phyloP scores from a whole-genome alignment of 2,888 invertebrate species.

The Sympetrum striolatum region DNA sequence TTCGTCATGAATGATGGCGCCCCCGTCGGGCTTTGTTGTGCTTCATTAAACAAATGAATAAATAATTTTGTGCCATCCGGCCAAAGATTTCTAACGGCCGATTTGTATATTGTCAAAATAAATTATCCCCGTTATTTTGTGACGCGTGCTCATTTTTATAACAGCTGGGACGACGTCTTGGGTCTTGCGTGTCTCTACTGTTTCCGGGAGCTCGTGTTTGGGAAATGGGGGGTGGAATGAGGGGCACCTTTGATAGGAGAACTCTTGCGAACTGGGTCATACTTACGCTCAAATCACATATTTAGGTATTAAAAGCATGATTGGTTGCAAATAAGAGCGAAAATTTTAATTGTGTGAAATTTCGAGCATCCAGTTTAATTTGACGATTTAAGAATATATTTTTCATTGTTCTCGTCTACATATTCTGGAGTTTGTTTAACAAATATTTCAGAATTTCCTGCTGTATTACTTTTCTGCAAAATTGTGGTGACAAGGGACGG shows the following conservation, averaged over 20 bases:
- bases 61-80: background rate
- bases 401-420: too few relatives aligned
- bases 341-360: too few relatives aligned
- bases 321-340: too few relatives aligned
- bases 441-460: too few relatives aligned
- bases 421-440: too few relatives aligned
- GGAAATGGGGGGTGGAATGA: background rate
- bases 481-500: too few relatives aligned
- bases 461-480: too few relatives aligned
- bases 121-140: background rate
- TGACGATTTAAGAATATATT: too few relatives aligned
- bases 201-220: background rate
- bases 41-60: background rate
- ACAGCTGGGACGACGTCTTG: background rate
- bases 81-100: background rate
- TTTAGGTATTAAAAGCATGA: too few relatives aligned
- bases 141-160: background rate
- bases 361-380: too few relatives aligned
- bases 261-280: too few relatives aligned
- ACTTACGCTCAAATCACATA: too few relatives aligned
- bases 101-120: background rate
- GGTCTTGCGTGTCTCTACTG: background rate
- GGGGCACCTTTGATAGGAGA: background rate
- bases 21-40: background rate
- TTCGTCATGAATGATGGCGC: background rate